Evolutionary conservation across 2,888 invertebrate species (phyloP), one percentile per base, ranked within the genome.

Genomic region (Agrotis exclamationis): DNA sequence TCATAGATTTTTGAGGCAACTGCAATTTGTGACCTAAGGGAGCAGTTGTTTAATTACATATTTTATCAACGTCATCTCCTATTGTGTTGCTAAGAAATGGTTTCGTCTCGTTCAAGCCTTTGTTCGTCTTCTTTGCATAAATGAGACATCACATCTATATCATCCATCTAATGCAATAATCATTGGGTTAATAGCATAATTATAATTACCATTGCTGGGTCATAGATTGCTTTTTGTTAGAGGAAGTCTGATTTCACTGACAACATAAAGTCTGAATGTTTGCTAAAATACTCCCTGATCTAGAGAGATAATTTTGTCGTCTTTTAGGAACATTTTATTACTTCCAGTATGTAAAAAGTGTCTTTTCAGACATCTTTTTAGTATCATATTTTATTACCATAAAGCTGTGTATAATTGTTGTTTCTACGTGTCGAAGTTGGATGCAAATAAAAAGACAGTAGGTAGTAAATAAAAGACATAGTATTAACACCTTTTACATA

Each of bases 401-500:
- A 33, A n/a, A 59, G 1, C 18, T 22, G 39, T 39, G 39, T 39
- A 9, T 11, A 9, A 39, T 1, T 39, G 11, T 39, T 9, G 39
- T 39, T 56, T 53, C 16, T 3, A 44, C 1, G 14, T 13, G 14
- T 18, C 6, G 20, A 51, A 24, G 16, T n/a, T 45, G 14, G 16
- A 33, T 28, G 22, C 7, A 74, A 79, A 75, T 79, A 50, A 75
- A 72, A 73, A 79, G 0, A 75, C 80, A 83, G 77, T 83, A 83
- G 86, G 77, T 83, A 83, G 86, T 90, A 86, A 86, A 86, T 85
- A 79, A 87, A 85, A 85, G 54, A 68, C 83, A 57, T 68, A 76
- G 57, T 84, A 79, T 89, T 94, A 95, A 95, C 95, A 95, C 94
- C 92, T 95, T 96, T 96, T 95, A 95, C 95, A 95, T 95, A 93